These are phyloP conservation scores for Actinia tenebrosa DNA, from an alignment of 64 coral and sea anemone genomes.

Conservation along the genomic window DNA sequence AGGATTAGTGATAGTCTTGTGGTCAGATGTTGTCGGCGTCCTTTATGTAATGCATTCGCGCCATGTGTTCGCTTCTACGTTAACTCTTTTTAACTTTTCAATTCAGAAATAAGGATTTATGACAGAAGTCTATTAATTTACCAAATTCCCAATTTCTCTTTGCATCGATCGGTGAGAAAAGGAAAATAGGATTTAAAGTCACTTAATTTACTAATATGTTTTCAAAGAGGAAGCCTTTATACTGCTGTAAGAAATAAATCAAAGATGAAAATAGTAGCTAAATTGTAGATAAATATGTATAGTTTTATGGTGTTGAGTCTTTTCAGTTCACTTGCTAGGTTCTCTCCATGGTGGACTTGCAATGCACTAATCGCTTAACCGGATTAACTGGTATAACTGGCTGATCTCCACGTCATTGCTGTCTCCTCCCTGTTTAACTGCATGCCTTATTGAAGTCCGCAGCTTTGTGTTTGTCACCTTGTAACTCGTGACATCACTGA, in stretches of 20 bases:
- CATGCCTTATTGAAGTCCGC: neutral
- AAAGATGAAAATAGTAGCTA: neutral
- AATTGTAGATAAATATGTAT: neutral
- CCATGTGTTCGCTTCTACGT: neutral
- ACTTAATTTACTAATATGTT: too few species aligned
- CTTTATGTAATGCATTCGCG: neutral
- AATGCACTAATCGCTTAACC: slow-evolving; percentile 16
- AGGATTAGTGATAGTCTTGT: neutral
- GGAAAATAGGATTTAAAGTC: too few species aligned
- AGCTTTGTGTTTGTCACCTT: neutral
- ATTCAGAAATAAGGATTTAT: too few species aligned
- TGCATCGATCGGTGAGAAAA: too few species aligned
- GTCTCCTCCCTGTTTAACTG: neutral
- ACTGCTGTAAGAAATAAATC: too few species aligned
- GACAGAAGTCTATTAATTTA: too few species aligned
- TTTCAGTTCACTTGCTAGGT: neutral
- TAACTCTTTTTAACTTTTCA: neutral
- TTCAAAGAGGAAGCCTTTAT: too few species aligned
- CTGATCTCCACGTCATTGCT: slow-evolving; percentile 6
- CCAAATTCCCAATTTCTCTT: too few species aligned
- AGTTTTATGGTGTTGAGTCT: neutral
- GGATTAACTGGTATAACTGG: neutral
- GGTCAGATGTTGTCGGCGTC: neutral
- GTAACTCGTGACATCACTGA: neutral
- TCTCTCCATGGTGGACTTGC: slow-evolving; percentile 12